Conservation (phyloP, 2,888 invertebrate genomes). For the Hanleya hanleyi region DNA sequence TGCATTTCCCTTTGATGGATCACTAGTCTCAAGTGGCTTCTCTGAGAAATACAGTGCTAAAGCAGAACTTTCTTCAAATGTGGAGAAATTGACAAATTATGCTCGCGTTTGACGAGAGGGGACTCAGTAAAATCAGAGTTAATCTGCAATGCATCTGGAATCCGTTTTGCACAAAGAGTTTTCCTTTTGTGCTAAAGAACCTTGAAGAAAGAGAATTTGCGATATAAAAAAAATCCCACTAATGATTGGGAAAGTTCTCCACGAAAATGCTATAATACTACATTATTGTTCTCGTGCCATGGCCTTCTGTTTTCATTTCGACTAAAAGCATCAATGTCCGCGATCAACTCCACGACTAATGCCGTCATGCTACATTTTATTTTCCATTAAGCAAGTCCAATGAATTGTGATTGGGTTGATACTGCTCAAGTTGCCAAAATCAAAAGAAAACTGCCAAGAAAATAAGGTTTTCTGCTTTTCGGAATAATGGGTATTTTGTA, state of each 20-base stretch:
- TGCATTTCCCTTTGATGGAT: not conserved
- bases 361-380: not conserved
- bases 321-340: not conserved
- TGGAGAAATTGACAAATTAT: constrained; percentile 9
- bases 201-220: too few species aligned
- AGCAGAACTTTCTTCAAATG: too few species aligned
- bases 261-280: too few species aligned
- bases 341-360: not conserved
- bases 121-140: too few species aligned
- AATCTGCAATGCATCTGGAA: not conserved
- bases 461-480: not conserved
- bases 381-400: not conserved
- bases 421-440: not conserved
- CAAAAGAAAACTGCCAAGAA: not conserved
- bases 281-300: not conserved
- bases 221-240: too few species aligned
- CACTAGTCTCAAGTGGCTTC: not conserved
- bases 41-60: too few species aligned
- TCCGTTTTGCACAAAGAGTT: not conserved
- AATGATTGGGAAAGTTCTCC: too few species aligned
- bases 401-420: not conserved
- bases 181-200: not conserved
- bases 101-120: too few species aligned
- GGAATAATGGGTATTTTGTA: not conserved
- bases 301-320: not conserved